These are phyloP conservation scores for Tonatia bakeri DNA, from an alignment of 2,113 vertebrate genomes.

Conservation along the genomic window DNA sequence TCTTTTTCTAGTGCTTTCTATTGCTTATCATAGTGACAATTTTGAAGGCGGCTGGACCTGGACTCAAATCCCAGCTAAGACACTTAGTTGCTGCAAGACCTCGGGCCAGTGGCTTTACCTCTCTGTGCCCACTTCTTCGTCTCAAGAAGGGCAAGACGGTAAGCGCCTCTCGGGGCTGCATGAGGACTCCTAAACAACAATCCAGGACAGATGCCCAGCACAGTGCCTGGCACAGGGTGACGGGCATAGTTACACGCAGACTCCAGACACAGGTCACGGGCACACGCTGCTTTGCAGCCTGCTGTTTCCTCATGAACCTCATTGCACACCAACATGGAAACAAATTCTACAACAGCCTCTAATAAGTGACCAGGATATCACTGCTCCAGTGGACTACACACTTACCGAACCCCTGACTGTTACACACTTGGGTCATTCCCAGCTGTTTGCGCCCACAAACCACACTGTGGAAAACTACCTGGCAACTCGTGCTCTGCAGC, in stretches of 20 bases:
- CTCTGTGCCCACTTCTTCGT: background rate
- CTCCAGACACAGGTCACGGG: fast-evolving
- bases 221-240: fast-evolving
- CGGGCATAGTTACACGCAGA: fast-evolving
- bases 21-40: background rate
- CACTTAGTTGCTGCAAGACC: background rate
- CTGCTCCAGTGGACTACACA: fast-evolving
- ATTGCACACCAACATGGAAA: background rate
- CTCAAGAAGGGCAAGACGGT: background rate
- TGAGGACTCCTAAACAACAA: background rate
- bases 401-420: background rate
- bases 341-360: background rate
- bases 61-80: background rate
- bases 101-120: background rate
- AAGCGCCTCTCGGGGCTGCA: fast-evolving
- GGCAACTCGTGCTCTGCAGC: too few species aligned
- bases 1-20: background rate
- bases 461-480: fast-evolving
- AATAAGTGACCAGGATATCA: fast-evolving
- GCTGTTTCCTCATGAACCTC: background rate
- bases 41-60: background rate
- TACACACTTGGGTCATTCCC: background rate
- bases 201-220: fast-evolving
- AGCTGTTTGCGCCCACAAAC: fast-evolving
- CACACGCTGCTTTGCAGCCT: background rate